Base-by-base conservation (phyloP, 2,113 vertebrate genomes). In the Lamprologus lemairii region DNA sequence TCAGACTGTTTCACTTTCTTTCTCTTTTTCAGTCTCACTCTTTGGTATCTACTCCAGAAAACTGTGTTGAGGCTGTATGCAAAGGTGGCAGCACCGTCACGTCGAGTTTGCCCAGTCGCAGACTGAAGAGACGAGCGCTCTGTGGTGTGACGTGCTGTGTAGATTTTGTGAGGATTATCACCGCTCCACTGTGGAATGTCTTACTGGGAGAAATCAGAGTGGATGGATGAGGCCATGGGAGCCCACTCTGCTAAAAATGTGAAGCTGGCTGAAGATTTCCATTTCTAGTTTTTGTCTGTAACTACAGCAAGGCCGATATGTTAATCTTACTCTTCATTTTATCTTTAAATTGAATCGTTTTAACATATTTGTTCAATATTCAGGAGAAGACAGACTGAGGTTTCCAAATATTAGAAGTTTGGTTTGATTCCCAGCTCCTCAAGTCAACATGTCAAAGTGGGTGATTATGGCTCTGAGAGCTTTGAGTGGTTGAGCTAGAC, bases 81-180 rank as follows among this genome's bases (percentile, higher is more conserved):
- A 87, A 58, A 35, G 21, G 49, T 68, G 55, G 80, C 82, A 84
- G 23, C 80, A 81, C 35, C 42, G 37, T 65, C 47, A 49, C 10
- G 4, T 81, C 17, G 7, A 16, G 45, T 82, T 40, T 54, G 17
- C 87, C 42, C 89, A 40, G 40, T 51, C 26, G 45, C 83, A 80
- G 35, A 53, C 31, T 45, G 1, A 73, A 16, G 83, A 57, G 54
- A 71, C 53, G n/a, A 45, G 55, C 12, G 80, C 51, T 86, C 26
- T 14, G 58, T 80, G 40, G 79, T 53, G 40, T 91, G 90, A 93
- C 80, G 65, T 91, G 75, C 87, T 80, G 82, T 51, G 78, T n/a
- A 83, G 84, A 84, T 82, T 83, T 85, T 35, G 6, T 26, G 58
- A 45, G 93, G 93, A 95, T 95, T 95, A 94, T 87, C 75, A 17